Evolutionary conservation across 2,888 invertebrate species (phyloP), one percentile per base, ranked within the genome.

Genomic region (Lithodes maja): DNA sequence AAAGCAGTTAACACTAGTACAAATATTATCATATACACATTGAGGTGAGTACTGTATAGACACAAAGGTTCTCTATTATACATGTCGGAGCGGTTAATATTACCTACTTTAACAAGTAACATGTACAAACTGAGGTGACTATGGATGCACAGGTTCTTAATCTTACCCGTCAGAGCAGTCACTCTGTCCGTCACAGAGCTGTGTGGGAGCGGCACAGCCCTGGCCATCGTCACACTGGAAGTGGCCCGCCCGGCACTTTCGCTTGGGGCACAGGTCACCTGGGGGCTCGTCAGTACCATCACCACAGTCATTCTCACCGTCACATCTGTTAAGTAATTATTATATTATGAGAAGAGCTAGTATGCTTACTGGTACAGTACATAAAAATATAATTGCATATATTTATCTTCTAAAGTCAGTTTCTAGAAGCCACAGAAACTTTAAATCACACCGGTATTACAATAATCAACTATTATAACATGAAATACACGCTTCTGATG

Each of bases 161-260:
- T 49, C 85, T 85, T 75, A 90, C 90, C 89, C 89, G 86, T 91
- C 91, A 53, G 53, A 96, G 93, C 91, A 91, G 68, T 91, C 91
- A 83, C 77, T 86, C 33, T 90, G 85, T 49, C 98, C 98, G 93
- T 99, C 98, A 93, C 99, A 99, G 92, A 99, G 97, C 0, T 97
- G 97, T 1, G 98, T 97, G 3, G 97, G 97, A 0, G 98, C 97
- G 0, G 98, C 98, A 93, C 99, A 99, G 94, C 91, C 91, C 55
- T 97, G 98, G 54, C 96, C 96, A 93, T 98, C 99, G 91, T 96
- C 95, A 93, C 99, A 99, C 93, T 99, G 99, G 96, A 98, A 99
- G 69, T 97, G 97, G 12, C 98, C 98, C 0, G 97, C 96, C 33
- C 97, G 95, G 93, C 99, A 99, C 92, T 96, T 96, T 9, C 98